phyloP scores from a whole-genome alignment of 2,888 invertebrate species.

The Pseudoips prasinana region DNA sequence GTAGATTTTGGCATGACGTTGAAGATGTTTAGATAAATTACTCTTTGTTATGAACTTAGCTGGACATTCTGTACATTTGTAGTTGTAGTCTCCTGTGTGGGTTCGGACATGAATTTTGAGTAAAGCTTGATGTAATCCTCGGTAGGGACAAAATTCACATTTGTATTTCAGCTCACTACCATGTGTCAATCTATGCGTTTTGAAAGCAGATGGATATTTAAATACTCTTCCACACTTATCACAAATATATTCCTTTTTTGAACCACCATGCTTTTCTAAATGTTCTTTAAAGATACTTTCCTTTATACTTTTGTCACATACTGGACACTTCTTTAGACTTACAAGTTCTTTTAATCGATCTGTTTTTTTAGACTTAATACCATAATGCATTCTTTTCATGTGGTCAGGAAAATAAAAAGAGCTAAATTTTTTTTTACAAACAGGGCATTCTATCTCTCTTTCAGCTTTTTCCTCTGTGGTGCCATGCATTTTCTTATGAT shows the following conservation, averaged over 20 bases:
- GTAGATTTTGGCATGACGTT: constrained; percentile 25
- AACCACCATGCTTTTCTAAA: constrained; percentile 27
- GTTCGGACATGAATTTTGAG: constrained; percentile 45
- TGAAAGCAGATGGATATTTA: constrained; percentile 34
- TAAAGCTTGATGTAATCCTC: constrained; percentile 39
- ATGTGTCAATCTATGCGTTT: constrained; percentile 41
- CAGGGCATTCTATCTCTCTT: constrained; percentile 19
- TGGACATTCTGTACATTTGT: constrained; percentile 42
- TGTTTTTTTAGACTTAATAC: background rate
- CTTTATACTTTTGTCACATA: constrained; percentile 29
- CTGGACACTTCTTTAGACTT: constrained; percentile 23
- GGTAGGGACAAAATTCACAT: constrained; percentile 48
- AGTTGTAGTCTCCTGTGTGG: constrained; percentile 45
- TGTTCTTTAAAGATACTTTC: constrained; percentile 31
- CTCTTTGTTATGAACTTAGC: constrained; percentile 46
- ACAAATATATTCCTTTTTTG: constrained; percentile 35
- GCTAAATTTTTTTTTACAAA: constrained; percentile 28
- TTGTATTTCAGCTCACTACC: constrained; percentile 40
- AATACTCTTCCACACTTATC: constrained; percentile 46
- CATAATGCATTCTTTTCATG: constrained; percentile 25
- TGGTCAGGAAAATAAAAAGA: constrained; percentile 27
- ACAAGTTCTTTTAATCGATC: background rate
- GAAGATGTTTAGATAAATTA: constrained; percentile 40
- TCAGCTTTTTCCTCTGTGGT: constrained; percentile 22
- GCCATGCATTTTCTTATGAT: constrained; percentile 33